phyloP scores from a whole-genome alignment of 2,888 invertebrate species.

The Neoaliturus tenellus region DNA sequence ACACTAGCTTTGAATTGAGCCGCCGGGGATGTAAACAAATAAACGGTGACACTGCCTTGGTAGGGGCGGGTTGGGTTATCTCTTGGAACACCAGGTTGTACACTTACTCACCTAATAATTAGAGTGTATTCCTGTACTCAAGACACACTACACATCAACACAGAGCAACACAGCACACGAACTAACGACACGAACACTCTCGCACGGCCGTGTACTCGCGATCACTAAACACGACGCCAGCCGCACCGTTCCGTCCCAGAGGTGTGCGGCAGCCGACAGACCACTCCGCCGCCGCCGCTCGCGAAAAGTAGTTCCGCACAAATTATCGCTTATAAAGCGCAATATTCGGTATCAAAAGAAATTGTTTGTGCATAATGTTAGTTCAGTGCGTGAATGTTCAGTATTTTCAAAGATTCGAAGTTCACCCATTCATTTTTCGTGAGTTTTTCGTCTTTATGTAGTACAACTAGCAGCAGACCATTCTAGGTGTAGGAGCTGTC shows the following conservation, averaged over 20 bases:
- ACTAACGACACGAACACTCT: slow-evolving; percentile 2
- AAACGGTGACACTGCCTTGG: not conserved
- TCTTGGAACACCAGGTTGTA: not conserved
- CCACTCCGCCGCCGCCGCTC: slow-evolving; percentile 12
- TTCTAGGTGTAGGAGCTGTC: slow-evolving; percentile 17
- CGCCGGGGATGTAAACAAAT: slow-evolving; percentile 33
- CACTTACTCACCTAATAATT: not conserved
- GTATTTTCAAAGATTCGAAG: no score
- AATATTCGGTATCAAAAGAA: not conserved
- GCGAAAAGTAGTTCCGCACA: slow-evolving; percentile 30
- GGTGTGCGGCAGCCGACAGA: not conserved
- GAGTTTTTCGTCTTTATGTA: not conserved
- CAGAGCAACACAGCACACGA: slow-evolving; percentile 22
- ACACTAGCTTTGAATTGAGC: not conserved
- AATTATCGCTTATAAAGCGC: not conserved
- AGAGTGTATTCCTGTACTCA: slow-evolving; percentile 27
- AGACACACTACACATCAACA: slow-evolving; percentile 35
- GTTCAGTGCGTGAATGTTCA: no score
- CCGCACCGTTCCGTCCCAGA: not conserved
- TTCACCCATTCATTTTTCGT: slow-evolving; percentile 17
- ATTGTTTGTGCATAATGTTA: not conserved
- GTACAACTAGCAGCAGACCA: slow-evolving; percentile 16
- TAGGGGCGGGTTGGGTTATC: slow-evolving; percentile 1
- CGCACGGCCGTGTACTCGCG: not conserved
- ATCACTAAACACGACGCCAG: slow-evolving; percentile 1